Conservation (phyloP, 1,140 invertebrate genomes). For the Trigoniulus corallinus region DNA sequence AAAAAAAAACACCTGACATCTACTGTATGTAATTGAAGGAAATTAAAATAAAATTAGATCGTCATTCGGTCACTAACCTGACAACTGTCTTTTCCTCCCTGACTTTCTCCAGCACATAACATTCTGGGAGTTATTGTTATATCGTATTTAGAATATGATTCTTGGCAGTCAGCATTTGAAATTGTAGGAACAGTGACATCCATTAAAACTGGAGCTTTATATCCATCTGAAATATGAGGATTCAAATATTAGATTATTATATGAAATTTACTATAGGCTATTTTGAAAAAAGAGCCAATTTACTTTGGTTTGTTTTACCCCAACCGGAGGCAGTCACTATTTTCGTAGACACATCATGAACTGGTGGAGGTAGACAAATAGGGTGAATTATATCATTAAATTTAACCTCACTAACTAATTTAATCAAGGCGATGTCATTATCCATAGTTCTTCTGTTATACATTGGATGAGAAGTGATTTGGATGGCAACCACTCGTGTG, state of each 20-base stretch:
- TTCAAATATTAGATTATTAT: not conserved
- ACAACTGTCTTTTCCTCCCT: not conserved
- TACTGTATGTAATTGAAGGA: not conserved
- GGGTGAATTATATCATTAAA: constrained; percentile 83
- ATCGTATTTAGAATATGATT: not conserved
- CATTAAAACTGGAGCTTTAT: not conserved
- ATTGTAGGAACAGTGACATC: not conserved
- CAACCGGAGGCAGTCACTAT: constrained; percentile 80
- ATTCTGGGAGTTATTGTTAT: not conserved
- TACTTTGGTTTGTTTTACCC: constrained; percentile 86
- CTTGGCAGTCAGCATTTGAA: not conserved
- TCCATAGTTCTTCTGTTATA: constrained; percentile 83
- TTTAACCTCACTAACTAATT: constrained; percentile 76
- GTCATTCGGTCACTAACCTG: not conserved
- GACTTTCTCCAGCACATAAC: not conserved
- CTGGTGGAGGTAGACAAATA: constrained; percentile 73
- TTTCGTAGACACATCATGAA: constrained; percentile 56
- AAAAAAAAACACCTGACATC: not conserved
- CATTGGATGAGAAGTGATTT: constrained; percentile 56
- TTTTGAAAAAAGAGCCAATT: constrained; percentile 33
- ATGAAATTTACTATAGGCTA: not conserved
- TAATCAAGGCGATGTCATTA: constrained; percentile 71
- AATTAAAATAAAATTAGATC: not conserved
- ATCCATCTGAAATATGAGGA: not conserved
- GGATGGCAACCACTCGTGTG: not conserved